Base-by-base conservation (phyloP, 1,140 invertebrate species). In the Drosophila lacertosa region DNA sequence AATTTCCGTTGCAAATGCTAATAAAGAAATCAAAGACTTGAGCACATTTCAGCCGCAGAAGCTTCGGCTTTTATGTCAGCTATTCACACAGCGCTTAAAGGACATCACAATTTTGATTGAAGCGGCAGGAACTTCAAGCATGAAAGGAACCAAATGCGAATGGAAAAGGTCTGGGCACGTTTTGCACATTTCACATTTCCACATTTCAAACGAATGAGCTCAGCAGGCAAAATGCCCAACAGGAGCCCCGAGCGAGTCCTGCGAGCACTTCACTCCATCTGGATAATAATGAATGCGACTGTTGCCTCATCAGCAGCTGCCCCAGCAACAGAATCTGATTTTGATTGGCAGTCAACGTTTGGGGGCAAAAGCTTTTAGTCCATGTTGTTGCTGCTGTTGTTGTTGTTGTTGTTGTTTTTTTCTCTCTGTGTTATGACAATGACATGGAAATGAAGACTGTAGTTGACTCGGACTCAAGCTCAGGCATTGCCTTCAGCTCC, bases 161-260 rank as follows among this genome's bases (percentile, higher is more conserved):
- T 47, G 58, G 16, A 35, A 68, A 73, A 70, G 44, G 59, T 68
- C 54, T 62, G 39, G 37, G 69, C 81, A 86, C 81, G 77, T 81
- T 86, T 86, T 86, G 62, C 81, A 77, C 81, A 81, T 84, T 83
- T 79, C 67, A n/a, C n/a, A 78, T 74, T 81, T 74, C 69, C 10
- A 48, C 7, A 51, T 45, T 24, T 47, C 45, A 11, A 53, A 32
- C 44, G n/a, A 10, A 42, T 37, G 26, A 26, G 18, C 35, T 37
- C 40, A 53, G 32, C 16, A 47, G 39, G 39, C 26, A 64, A 16
- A 11, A 48, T 40, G 50, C 18, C 57, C 16, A 54, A 37, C 7
- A 44, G 33, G 37, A 33, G 39, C 18, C 40, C 48, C 37, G 20
- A 10, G 37, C 35, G 22, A 50, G 33, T 35, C 11, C 48, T 58